Evolutionary conservation across 2,888 invertebrate genomes (phyloP).

Genomic region (Drosophila suboccidentalis): DNA sequence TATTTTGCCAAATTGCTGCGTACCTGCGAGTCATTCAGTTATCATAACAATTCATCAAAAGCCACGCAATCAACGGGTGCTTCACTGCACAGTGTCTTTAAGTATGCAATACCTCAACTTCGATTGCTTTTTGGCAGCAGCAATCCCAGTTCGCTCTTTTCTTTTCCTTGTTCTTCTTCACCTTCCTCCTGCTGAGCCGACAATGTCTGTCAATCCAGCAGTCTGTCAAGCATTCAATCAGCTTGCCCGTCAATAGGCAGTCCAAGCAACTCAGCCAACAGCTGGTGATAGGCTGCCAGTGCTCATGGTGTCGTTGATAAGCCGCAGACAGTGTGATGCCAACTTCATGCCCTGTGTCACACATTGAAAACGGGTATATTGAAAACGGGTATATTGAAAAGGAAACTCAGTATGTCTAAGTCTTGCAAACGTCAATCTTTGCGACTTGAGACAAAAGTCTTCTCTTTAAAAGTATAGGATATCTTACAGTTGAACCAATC

Average conservation of each 20-base stretch:
- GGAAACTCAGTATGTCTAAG: neutral
- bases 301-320: conserved; percentile 33
- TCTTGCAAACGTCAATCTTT: too few relatives aligned
- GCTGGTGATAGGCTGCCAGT: conserved; percentile 30
- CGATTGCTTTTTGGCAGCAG: conserved; percentile 29
- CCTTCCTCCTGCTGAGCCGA: conserved; percentile 6
- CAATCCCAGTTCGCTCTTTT: conserved; percentile 1
- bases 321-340: conserved; percentile 32
- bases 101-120: conserved; percentile 40
- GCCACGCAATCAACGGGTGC: conserved; percentile 31
- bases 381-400: neutral
- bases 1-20: conserved; percentile 10
- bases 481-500: too few relatives aligned
- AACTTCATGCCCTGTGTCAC: conserved; percentile 5
- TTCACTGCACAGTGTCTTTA: conserved; percentile 33
- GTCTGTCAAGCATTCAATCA: conserved; percentile 44
- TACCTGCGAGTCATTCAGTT: conserved; percentile 41
- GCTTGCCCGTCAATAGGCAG: conserved; percentile 36
- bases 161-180: too few relatives aligned
- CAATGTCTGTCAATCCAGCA: conserved; percentile 43
- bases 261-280: conserved; percentile 34
- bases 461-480: too few relatives aligned
- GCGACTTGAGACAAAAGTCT: too few relatives aligned
- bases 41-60: conserved; percentile 45
- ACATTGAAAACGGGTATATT: neutral